Base-by-base conservation (phyloP, 2,888 invertebrate species). In the Macaria liturata region DNA sequence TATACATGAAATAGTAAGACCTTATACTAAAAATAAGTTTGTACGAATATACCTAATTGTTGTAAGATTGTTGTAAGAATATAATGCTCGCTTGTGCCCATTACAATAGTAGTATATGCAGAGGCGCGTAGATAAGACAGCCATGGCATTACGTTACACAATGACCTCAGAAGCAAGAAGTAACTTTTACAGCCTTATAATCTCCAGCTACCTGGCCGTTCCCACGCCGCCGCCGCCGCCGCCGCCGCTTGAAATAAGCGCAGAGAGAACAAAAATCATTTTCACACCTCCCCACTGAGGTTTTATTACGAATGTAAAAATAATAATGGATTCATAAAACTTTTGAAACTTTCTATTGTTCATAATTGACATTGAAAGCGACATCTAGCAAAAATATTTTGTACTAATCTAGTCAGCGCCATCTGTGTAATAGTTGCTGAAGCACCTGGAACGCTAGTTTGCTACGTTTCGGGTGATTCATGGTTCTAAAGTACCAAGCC, bases 281-380 rank as follows among this genome's bases (percentile, higher is more conserved):
- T 90, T 91, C 89, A 91, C 91, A 91, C 91, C 91, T 91, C 84
- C 84, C 83, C 81, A 81, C 86, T 84, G 86, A 84, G 84, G 80
- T 83, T 83, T 79, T 78, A 78, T 65, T 72, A 78, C 72, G 77
- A 78, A 82, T 86, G 83, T 88, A 84, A 89, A 89, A 88, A 83
- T 88, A 85, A 86, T 86, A 83, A 87, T 85, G 80, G 76, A 80
- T 72, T 72, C 75, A 72, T 70, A 81, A 67, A 66, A 64, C 57
- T 62, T 55, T 57, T 56, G 46, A 63, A 62, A 84, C 85, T 84
- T 86, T 86, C 84, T 80, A 82, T 67, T 55, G 54, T 58, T 61
- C 20, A 65, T 54, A 61, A 66, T 65, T 60, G 58, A 53, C 64
- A 59, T 50, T 46, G 3, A 62, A 69, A 68, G 77, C 74, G 89